Evolutionary conservation across 35 echinoderm and acorn worm genomes (phyloP), one percentile per base, ranked within the genome.

Genomic region (Apostichopus californicus): DNA sequence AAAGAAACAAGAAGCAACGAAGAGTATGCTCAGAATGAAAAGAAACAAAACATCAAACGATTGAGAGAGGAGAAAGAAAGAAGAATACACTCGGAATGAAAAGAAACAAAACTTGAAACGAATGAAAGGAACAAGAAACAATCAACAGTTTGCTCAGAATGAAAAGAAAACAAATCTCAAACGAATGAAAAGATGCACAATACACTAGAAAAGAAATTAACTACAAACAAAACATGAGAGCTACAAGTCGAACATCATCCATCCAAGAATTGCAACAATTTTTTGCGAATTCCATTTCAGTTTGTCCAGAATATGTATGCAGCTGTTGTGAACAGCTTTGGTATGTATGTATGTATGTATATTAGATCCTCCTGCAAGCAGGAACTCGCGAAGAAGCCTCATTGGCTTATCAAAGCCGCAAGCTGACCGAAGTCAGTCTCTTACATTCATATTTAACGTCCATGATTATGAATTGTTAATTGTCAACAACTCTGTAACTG

Each of bases 281-380:
- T 6, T 93, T 77, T 78, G 54, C 53, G 66, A 24, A 93, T 20
- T 86, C 63, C 57, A 87, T 93, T 86, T 63, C 57, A 8, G 11
- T 52, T 86, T 71, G 83, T n/a, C 81, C 92, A 73, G 17, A 87
- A 75, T 93, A 56, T 87, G 81, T 93, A 6, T 93, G 92, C 56
- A 20, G 59, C 15, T 86, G 61, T 87, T 93, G 92, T 78, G 82
- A 93, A 73, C 92, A 93, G 81, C 56, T 86, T 22, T 93, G 92
- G 82, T 75, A 93, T n/a, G n/a, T n/a, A n/a, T n/a, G n/a, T n/a
- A n/a, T n/a, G n/a, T n/a, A n/a, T n/a, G n/a, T n/a, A n/a, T n/a
- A n/a, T n/a, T n/a, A n/a, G n/a, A n/a, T n/a, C n/a, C n/a, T n/a
- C n/a, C n/a, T n/a, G n/a, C n/a, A n/a, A n/a, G n/a, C n/a, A n/a